A percentile compares a stretch with the other conserved stretches of the same genome.
Evolutionary conservation across 2,113 vertebrate species (phyloP).

Genomic region (Syngnathoides biaculeatus): DNA sequence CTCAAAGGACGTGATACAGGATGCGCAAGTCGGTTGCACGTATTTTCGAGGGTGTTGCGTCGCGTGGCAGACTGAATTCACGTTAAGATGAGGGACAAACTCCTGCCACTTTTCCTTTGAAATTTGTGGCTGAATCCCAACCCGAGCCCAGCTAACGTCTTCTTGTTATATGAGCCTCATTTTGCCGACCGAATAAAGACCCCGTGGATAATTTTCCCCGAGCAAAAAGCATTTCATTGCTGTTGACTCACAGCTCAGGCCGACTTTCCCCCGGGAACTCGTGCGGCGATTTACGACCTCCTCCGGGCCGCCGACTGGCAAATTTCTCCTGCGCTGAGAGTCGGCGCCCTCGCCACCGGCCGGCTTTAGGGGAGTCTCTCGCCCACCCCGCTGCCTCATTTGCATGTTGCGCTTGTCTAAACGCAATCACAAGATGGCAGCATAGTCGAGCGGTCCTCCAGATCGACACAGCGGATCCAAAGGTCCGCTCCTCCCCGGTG

Average conservation of each 20-base stretch:
- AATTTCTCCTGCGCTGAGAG: constrained; percentile 12
- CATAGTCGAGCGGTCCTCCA: constrained; percentile 53
- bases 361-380: not conserved
- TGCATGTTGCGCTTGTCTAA: constrained; percentile 41
- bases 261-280: not conserved
- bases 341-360: not conserved
- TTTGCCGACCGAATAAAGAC: too few species aligned
- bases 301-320: constrained; percentile 25
- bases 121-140: too few species aligned
- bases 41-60: too few species aligned
- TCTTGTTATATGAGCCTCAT: too few species aligned
- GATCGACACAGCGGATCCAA: constrained; percentile 27
- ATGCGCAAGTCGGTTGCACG: too few species aligned
- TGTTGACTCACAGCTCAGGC: not conserved
- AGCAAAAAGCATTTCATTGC: too few species aligned
- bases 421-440: constrained; percentile 71
- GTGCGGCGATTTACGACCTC: constrained; percentile 32
- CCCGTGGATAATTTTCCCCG: too few species aligned
- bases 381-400: constrained; percentile 15
- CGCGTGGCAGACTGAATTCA: too few species aligned
- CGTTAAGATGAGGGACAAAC: too few species aligned
- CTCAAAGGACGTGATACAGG: too few species aligned
- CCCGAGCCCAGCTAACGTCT: too few species aligned
- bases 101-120: too few species aligned
- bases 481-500: constrained; percentile 46